Percentiles rank a stretch among this genome's conserved stretches.
Conservation (phyloP, 1,140 invertebrate genomes). For the Hyles euphorbiae region DNA sequence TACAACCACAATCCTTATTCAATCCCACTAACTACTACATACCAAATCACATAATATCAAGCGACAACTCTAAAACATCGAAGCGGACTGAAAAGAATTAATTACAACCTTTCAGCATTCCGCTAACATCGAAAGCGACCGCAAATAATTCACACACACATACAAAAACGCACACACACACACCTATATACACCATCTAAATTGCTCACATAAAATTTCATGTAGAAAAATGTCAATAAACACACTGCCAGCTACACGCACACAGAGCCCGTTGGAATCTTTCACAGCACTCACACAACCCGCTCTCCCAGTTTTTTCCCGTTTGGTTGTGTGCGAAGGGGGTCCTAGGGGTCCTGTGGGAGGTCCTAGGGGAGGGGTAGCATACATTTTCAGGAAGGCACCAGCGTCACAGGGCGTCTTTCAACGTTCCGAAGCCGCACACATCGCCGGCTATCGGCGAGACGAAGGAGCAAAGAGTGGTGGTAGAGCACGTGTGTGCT, state of each 20-base stretch:
- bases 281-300: constrained; percentile 43
- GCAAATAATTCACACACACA: constrained; percentile 38
- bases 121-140: constrained; percentile 34
- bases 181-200: constrained; percentile 31
- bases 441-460: constrained; percentile 68
- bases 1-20: no score
- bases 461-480: constrained; percentile 66
- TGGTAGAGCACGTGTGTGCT: constrained; percentile 27
- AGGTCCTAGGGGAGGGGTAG: constrained; percentile 32
- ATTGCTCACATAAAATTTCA: constrained; percentile 52
- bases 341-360: constrained; percentile 24
- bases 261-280: constrained; percentile 45
- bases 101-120: constrained; percentile 56
- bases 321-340: constrained; percentile 34
- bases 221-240: constrained; percentile 71
- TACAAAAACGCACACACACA: constrained; percentile 17
- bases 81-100: constrained; percentile 48
- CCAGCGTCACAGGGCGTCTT: constrained; percentile 67
- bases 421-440: constrained; percentile 65
- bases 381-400: constrained; percentile 67
- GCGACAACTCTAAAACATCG: not conserved
- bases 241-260: constrained; percentile 13
- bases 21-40: no score
- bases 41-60: no score
- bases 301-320: constrained; percentile 47